phyloP scores from a whole-genome alignment of 2,113 vertebrate genomes.

The Sinocyclocheilus anophthalmus region DNA sequence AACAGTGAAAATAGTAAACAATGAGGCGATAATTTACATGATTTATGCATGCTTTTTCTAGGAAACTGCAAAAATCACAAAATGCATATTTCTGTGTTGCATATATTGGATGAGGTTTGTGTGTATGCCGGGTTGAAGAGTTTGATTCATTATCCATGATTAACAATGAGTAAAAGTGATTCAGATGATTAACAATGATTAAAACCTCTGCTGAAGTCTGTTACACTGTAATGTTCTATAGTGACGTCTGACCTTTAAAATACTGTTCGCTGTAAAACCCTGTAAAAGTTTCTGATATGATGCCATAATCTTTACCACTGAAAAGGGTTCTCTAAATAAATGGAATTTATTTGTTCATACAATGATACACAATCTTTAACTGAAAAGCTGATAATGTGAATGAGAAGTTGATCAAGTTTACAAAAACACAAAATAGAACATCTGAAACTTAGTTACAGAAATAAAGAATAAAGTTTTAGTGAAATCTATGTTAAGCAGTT shows the following conservation, averaged over 20 bases:
- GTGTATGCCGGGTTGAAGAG: neutral
- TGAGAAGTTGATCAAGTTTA: neutral
- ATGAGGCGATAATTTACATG: neutral
- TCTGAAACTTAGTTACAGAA: neutral
- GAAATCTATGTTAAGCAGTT: conserved; percentile 37
- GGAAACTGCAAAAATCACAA: neutral
- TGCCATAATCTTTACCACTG: neutral
- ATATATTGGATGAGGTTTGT: neutral
- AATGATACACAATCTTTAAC: neutral
- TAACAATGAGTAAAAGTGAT: neutral
- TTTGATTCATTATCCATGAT: neutral
- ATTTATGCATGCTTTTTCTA: neutral
- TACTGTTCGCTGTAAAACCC: neutral
- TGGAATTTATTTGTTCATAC: neutral
- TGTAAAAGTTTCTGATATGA: neutral
- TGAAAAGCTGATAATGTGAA: neutral
- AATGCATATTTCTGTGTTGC: neutral
- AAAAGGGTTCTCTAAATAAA: neutral
- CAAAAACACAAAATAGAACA: neutral
- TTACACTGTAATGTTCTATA: neutral
- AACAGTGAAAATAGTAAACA: neutral
- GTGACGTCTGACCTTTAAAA: neutral
- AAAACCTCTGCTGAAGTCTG: neutral
- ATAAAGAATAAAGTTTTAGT: neutral
- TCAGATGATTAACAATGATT: neutral